phyloP scores from a whole-genome alignment of 92 coral and sea anemone genomes.

The Porites evermanni region DNA sequence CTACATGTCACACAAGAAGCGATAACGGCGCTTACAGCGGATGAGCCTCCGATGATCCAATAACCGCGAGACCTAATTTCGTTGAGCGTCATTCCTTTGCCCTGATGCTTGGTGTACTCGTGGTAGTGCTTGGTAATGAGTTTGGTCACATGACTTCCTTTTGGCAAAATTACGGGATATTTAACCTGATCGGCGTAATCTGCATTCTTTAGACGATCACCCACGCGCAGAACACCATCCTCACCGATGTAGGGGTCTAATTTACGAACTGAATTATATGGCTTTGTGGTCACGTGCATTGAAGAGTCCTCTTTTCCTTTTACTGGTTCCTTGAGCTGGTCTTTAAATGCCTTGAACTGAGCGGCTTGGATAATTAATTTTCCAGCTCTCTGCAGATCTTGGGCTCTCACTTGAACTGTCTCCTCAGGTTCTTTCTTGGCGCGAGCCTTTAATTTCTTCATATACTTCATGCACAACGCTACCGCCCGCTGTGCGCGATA shows the following conservation, averaged over 20 bases:
- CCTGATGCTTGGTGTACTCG: no score
- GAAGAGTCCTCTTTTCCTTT: neutral
- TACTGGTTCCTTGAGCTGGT: conserved; percentile 27
- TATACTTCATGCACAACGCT: neutral
- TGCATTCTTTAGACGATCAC: conserved; percentile 55
- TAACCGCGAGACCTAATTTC: conserved; percentile 32
- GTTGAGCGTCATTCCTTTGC: no score
- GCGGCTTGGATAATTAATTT: conserved; percentile 36
- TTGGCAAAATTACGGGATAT: conserved; percentile 61
- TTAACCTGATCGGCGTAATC: conserved; percentile 31
- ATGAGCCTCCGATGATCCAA: conserved; percentile 70
- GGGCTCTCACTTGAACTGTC: conserved; percentile 5
- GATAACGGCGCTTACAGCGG: conserved; percentile 38
- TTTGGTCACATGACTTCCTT: conserved; percentile 21
- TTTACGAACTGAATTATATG: conserved; percentile 39
- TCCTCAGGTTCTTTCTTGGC: conserved; percentile 16
- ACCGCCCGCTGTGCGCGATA: conserved; percentile 60
- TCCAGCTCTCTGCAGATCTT: conserved; percentile 53
- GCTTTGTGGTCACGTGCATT: neutral
- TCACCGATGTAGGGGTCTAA: conserved; percentile 68
- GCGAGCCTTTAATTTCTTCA: conserved; percentile 26
- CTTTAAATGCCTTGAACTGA: conserved; percentile 46
- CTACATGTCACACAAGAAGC: conserved; percentile 56
- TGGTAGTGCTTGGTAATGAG: conserved; percentile 14
- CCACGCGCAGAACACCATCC: conserved; percentile 63